A percentile compares a stretch with the other conserved stretches of the same genome.
Evolutionary conservation across 2,113 vertebrate species (phyloP).

Genomic region (Turnix velox): DNA sequence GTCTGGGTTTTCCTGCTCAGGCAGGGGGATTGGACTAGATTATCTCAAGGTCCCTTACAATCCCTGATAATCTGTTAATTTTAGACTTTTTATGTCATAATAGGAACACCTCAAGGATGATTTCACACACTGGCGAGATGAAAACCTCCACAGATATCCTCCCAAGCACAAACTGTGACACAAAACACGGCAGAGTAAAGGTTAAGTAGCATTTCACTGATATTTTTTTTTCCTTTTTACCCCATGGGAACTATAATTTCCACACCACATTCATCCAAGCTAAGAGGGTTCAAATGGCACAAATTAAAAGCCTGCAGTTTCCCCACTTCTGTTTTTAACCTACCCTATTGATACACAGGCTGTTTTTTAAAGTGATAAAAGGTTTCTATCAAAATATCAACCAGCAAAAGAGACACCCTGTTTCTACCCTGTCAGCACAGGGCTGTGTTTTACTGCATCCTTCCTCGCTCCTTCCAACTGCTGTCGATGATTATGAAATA

Average conservation of each 20-base stretch:
- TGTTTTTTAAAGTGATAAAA: slow-evolving; percentile 62
- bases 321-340: slow-evolving; percentile 52
- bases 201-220: slow-evolving; percentile 52
- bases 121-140: background rate
- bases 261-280: slow-evolving; percentile 49
- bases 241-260: slow-evolving; percentile 53
- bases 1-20: no score
- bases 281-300: slow-evolving; percentile 60
- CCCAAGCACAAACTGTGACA: slow-evolving; percentile 34
- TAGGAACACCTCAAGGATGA: slow-evolving; percentile 6
- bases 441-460: slow-evolving; percentile 38
- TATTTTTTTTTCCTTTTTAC: no score
- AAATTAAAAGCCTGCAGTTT: slow-evolving; percentile 61
- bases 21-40: no score
- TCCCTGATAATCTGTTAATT: no score
- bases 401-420: slow-evolving; percentile 33
- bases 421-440: slow-evolving; percentile 44
- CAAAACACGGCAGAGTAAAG: slow-evolving; percentile 47
- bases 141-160: slow-evolving; percentile 17
- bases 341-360: slow-evolving; percentile 15
- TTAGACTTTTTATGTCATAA: background rate
- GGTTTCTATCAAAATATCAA: slow-evolving; percentile 52
- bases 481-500: slow-evolving; percentile 3
- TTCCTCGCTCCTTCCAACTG: slow-evolving; percentile 15
- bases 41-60: no score